Base-by-base conservation (phyloP, 2,888 invertebrate genomes). In the Drosophila neonasuta region DNA sequence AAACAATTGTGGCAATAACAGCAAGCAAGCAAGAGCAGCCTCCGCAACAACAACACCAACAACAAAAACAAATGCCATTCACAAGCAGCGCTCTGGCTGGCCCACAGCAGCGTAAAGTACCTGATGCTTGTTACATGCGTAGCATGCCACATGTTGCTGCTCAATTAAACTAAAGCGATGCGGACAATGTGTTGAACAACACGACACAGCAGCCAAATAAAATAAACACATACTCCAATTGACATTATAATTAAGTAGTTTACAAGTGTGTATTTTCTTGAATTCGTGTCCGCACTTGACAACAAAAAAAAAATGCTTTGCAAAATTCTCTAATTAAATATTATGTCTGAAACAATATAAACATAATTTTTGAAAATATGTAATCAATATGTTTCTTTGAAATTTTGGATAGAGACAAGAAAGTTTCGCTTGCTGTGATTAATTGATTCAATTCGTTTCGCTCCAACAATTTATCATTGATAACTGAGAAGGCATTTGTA, bases 1-100 rank as follows among this genome's bases (percentile, higher is more conserved):
- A 81, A 87, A 87, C 87, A 82, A 87, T 85, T 87, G 80, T 24
- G 75, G 63, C 81, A 62, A 67, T 56, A 73, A 55, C 77, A 68
- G 46, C 81, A 74, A 70, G 67, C 24, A 24, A 24, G 24, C 24
- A 24, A 24, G 24, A 24, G 24, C 52, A 58, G 41, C 48, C 49
- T 5, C 36, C 11, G 36, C 48, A 70, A 56, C 78, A 59, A 32
- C 41, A 75, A 51, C 69, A 69, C 34, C 64, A 73, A 6, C 6
- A 24, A 24, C 24, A 24, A 15, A 15, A 15, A 24, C 24, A 24
- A 20, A 56, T 54, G 49, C 20, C 75, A 29, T 51, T 56, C 29
- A 57, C 29, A 51, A 46, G 65, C 46, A 57, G 57, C 42, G 13
- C 49, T 10, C 42, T 2, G 36, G 6, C 36, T 51, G 10, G 7